Evolutionary conservation across 2,888 invertebrate genomes (phyloP).

Genomic region (Drosophila niveifrons): DNA sequence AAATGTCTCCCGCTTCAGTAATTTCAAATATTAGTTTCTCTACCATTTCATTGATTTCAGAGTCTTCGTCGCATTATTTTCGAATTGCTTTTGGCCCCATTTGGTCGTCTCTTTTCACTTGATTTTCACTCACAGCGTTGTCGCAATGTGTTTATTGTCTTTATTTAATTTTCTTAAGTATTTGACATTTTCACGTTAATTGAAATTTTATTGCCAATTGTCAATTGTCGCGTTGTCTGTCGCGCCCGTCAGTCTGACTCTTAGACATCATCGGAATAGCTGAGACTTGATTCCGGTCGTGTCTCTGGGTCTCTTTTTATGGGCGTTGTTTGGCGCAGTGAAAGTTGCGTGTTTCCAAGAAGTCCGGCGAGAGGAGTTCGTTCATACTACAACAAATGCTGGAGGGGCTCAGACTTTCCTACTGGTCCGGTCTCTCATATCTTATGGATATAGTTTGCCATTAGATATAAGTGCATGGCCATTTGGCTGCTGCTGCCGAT

Average conservation of each 20-base stretch:
- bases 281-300: conserved; percentile 31
- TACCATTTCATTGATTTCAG: not conserved
- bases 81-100: conserved; percentile 12
- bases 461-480: conserved; percentile 61
- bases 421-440: conserved; percentile 31
- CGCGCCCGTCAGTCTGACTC: conserved; percentile 16
- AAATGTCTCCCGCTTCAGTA: not conserved
- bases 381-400: not conserved
- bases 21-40: conserved; percentile 13
- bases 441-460: conserved; percentile 45
- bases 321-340: conserved; percentile 70
- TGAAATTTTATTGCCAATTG: conserved; percentile 74
- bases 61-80: conserved; percentile 2
- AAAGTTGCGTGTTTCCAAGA: conserved; percentile 72
- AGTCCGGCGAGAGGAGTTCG: conserved; percentile 34
- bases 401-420: conserved; percentile 22
- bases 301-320: conserved; percentile 53
- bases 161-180: conserved; percentile 38
- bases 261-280: conserved; percentile 14
- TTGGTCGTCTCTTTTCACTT: conserved; percentile 27
- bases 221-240: conserved; percentile 57
- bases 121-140: conserved; percentile 29
- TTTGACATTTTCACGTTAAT: conserved; percentile 65
- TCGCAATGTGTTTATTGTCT: conserved; percentile 31
- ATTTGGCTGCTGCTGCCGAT: conserved; percentile 39